Evolutionary conservation across 2,113 vertebrate genomes (phyloP).

Genomic region (Odocoileus virginianus): DNA sequence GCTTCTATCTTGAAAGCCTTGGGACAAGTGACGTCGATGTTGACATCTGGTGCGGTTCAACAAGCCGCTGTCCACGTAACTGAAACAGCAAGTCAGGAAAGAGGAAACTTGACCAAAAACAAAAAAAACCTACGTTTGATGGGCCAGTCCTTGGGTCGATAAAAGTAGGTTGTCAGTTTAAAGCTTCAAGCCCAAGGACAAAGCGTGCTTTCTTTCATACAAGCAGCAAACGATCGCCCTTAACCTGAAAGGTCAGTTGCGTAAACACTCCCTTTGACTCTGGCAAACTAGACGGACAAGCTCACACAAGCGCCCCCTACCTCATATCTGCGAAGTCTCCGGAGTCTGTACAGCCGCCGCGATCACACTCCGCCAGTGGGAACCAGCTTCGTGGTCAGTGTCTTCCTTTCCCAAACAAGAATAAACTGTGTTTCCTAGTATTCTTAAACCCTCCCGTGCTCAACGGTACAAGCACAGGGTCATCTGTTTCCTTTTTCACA

Average conservation of each 20-base stretch:
- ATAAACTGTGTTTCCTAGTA: background rate
- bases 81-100: background rate
- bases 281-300: background rate
- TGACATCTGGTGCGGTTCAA: background rate
- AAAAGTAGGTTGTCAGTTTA: background rate
- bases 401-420: background rate
- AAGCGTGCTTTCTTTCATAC: background rate
- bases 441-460: background rate
- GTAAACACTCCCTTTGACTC: background rate
- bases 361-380: background rate
- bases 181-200: background rate
- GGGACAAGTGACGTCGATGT: background rate
- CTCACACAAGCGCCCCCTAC: rapidly evolving
- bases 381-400: background rate
- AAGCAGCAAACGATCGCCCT: background rate
- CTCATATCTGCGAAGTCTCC: background rate
- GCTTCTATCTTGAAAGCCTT: background rate
- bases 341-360: background rate
- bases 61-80: background rate
- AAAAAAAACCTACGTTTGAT: background rate
- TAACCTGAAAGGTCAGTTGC: background rate
- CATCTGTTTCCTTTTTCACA: background rate
- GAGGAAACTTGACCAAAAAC: background rate
- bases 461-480: background rate
- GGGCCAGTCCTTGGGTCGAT: background rate